Evolutionary conservation across 2,888 invertebrate genomes (phyloP), one percentile per base, ranked within the genome.

Genomic region (Papilio gigon): DNA sequence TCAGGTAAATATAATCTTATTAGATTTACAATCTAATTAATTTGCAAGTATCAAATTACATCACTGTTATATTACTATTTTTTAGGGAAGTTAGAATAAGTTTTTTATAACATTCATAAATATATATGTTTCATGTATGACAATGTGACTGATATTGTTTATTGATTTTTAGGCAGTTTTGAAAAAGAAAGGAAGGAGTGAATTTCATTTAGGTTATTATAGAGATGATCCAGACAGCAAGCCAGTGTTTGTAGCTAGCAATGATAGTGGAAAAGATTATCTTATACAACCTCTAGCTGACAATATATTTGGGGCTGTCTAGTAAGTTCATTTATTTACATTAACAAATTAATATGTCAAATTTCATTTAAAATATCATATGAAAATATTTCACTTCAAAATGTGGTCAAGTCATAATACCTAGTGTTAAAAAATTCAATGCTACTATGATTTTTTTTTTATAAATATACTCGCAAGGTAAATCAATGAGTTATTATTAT

Each of bases 181-280:
- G 62, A 95, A 94, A 82, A 94, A 93, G 25, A 94, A 95, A 79
- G 93, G 94, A 61, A 93, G 93, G 61, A 94, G 94, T 70, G 95
- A 96, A 71, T 95, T 95, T 74, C 98, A 98, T 83, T 94, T 97
- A 78, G 98, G 98, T 6, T 98, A 98, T 86, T 98, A 95, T 92
- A 94, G 98, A 79, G 98, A 98, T 90, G 94, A 94, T 71, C 96
- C 97, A 0, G 92, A 94, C 35, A 94, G 95, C 68, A 85, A 93
- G 44, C 97, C 97, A 37, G 93, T 93, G 6, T 95, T 98, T 83
- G 88, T 98, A 50, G 98, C 95, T 0, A 94, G 94, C 73, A 98
- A 97, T 87, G 93, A 94, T 76, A 94, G 95, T 44, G 88, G 93
- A 22, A 93, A 94, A 74, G 94, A 94, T 81, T 96, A 95, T 74